phyloP scores from a whole-genome alignment of 2,113 vertebrate species.

The Odontesthes bonariensis region DNA sequence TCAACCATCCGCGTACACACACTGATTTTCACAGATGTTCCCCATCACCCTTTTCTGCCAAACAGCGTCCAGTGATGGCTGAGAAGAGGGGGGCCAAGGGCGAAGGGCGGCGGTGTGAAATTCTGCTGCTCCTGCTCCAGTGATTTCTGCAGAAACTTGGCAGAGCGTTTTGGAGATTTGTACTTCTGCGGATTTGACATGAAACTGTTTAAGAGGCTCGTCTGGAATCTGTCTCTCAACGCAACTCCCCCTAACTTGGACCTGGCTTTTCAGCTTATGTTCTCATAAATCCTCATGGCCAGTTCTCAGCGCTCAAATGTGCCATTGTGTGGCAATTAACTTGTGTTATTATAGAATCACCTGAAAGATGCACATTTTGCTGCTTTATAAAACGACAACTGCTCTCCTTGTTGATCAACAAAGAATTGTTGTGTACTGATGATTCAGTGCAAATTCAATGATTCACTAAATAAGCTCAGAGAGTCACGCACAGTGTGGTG shows the following conservation, averaged over 20 bases:
- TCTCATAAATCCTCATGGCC: conserved; percentile 51
- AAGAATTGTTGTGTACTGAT: conserved; percentile 28
- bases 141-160: conserved; percentile 73
- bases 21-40: conserved; percentile 75
- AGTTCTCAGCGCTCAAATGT: conserved; percentile 49
- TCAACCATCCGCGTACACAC: conserved; percentile 49
- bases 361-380: conserved; percentile 42
- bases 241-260: conserved; percentile 43
- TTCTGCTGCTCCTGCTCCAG: conserved; percentile 68
- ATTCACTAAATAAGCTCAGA: conserved; percentile 52
- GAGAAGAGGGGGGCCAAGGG: conserved; percentile 31
- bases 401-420: conserved; percentile 36
- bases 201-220: conserved; percentile 64
- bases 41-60: conserved; percentile 71
- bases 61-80: conserved; percentile 58
- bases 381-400: conserved; percentile 29
- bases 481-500: conserved; percentile 46
- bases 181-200: conserved; percentile 68
- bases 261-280: conserved; percentile 57
- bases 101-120: conserved; percentile 55
- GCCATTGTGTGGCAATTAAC: conserved; percentile 60
- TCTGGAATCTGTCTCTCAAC: conserved; percentile 67
- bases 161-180: conserved; percentile 74
- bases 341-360: conserved; percentile 37
- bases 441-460: conserved; percentile 50